phyloP scores from a whole-genome alignment of 2,113 vertebrate species.

The Burhinus oedicnemus region DNA sequence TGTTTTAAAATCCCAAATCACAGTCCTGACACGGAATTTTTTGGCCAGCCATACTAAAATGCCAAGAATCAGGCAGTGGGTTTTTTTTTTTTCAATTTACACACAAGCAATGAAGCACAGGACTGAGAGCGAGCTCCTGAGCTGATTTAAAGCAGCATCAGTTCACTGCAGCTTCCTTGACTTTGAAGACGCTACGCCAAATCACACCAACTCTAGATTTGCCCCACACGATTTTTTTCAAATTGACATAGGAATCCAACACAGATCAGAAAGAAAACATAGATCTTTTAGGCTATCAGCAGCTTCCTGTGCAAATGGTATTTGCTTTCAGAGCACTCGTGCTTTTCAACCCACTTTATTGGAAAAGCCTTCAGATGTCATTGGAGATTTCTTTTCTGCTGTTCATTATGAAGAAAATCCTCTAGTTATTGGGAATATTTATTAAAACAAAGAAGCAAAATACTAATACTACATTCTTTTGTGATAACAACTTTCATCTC shows the following conservation, averaged over 20 bases:
- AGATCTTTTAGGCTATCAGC: slow-evolving; percentile 2
- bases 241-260: background rate
- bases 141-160: background rate
- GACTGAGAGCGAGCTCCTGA: background rate
- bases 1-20: background rate
- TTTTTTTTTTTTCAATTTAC: background rate
- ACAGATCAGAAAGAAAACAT: slow-evolving; percentile 3
- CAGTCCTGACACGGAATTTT: background rate
- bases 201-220: background rate
- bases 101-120: background rate
- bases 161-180: slow-evolving; percentile 2
- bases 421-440: slow-evolving; percentile 50
- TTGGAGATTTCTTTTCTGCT: slow-evolving; percentile 41
- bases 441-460: slow-evolving; percentile 53
- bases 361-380: slow-evolving; percentile 47
- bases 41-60: background rate
- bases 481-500: slow-evolving; percentile 21
- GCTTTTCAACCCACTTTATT: slow-evolving; percentile 45
- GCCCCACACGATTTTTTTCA: background rate
- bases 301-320: background rate
- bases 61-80: background rate
- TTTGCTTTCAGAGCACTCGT: slow-evolving; percentile 47
- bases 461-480: background rate
- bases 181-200: background rate
- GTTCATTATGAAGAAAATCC: slow-evolving; percentile 51